phyloP scores from a whole-genome alignment of 92 coral and sea anemone genomes.

The Diadumene lineata region DNA sequence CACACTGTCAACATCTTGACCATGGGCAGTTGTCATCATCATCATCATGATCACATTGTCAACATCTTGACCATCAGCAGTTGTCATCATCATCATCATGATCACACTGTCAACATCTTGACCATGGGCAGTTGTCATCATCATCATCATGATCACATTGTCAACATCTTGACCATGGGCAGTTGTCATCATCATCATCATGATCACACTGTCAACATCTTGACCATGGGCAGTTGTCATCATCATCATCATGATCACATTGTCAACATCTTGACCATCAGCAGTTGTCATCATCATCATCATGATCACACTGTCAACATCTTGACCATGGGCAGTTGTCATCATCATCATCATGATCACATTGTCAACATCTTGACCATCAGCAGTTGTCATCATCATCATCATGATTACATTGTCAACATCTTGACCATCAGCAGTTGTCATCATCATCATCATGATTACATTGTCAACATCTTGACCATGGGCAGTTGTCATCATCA shows the following conservation, averaged over 20 bases:
- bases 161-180: neutral
- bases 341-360: neutral
- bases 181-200: neutral
- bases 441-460: neutral
- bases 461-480: neutral
- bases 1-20: too few species aligned
- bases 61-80: neutral
- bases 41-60: neutral
- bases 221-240: neutral
- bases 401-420: neutral
- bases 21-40: neutral
- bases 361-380: neutral
- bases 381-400: neutral
- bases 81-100: constrained; percentile 2
- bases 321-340: neutral
- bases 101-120: too few species aligned
- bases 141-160: neutral
- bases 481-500: too few species aligned
- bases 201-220: neutral
- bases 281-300: neutral
- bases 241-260: neutral
- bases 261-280: neutral
- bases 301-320: neutral
- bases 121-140: too few species aligned
- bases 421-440: neutral